Conservation (phyloP, 2,888 invertebrate species). For the Chloromyia formosa region DNA sequence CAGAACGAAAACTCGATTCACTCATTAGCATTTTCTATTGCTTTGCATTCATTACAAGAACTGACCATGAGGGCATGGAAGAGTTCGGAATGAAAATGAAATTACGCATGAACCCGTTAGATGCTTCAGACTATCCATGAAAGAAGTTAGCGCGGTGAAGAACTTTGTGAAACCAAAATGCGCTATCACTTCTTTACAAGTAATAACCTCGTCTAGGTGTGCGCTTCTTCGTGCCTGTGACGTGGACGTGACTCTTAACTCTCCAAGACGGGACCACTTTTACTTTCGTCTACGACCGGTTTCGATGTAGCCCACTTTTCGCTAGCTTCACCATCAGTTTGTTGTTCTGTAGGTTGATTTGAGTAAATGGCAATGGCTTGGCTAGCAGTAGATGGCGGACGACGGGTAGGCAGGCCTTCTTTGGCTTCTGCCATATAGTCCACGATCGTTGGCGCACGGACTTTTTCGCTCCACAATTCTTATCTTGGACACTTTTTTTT, state of each 20-base stretch:
- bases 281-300: conserved; percentile 42
- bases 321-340: conserved; percentile 7
- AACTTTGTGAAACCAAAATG: conserved; percentile 5
- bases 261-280: conserved; percentile 4
- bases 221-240: background rate
- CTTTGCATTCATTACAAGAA: background rate
- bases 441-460: conserved; percentile 10
- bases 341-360: no score
- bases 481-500: background rate
- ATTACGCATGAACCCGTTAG: conserved; percentile 37
- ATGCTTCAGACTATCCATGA: background rate
- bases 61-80: background rate
- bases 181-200: no score
- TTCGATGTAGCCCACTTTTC: conserved; percentile 30
- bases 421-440: background rate
- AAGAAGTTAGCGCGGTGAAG: background rate
- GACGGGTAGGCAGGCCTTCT: conserved; percentile 20
- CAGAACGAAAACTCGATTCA: background rate
- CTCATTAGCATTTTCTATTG: conserved; percentile 35
- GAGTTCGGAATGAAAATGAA: conserved; percentile 29
- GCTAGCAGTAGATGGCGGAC: background rate
- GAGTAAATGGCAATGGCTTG: no score
- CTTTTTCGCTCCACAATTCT: conserved; percentile 25
- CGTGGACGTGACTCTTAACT: conserved; percentile 20
- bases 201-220: no score